Evolutionary conservation across 1,140 invertebrate species (phyloP).

Genomic region (Pseudoatta argentina): DNA sequence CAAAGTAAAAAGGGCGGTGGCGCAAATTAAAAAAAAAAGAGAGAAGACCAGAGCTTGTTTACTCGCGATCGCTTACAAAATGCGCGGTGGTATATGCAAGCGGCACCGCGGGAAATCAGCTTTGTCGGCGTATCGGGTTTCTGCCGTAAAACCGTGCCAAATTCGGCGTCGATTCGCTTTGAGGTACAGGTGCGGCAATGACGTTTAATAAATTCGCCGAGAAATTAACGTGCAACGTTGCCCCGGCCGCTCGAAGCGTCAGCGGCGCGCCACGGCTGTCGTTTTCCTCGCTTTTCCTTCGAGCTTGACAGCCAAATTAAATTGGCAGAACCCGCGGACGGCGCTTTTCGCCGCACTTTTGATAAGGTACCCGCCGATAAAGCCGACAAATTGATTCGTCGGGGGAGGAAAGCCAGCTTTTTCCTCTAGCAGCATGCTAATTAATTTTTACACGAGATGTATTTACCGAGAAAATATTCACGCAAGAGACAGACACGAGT

Average conservation of each 20-base stretch:
- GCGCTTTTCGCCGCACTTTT: slow-evolving; percentile 49
- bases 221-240: slow-evolving; percentile 65
- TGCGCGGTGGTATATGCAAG: slow-evolving; percentile 25
- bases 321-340: slow-evolving; percentile 38
- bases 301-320: slow-evolving; percentile 57
- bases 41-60: slow-evolving; percentile 46
- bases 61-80: slow-evolving; percentile 64
- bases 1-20: slow-evolving; percentile 53
- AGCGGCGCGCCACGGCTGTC: slow-evolving; percentile 43
- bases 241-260: slow-evolving; percentile 10
- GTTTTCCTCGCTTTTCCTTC: slow-evolving; percentile 21
- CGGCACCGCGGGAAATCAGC: slow-evolving; percentile 53
- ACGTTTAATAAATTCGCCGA: slow-evolving; percentile 77
- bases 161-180: slow-evolving; percentile 58
- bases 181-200: slow-evolving; percentile 48
- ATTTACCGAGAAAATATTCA: not conserved
- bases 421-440: slow-evolving; percentile 13
- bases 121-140: slow-evolving; percentile 68
- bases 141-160: slow-evolving; percentile 48
- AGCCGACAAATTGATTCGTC: slow-evolving; percentile 54
- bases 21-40: slow-evolving; percentile 25
- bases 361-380: slow-evolving; percentile 54
- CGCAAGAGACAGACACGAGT: not conserved
- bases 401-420: slow-evolving; percentile 3
- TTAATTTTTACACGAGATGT: slow-evolving; percentile 34